These are phyloP conservation scores for Capricornis sumatraensis DNA, from an alignment of 2,113 vertebrate genomes.

Conservation along the genomic window DNA sequence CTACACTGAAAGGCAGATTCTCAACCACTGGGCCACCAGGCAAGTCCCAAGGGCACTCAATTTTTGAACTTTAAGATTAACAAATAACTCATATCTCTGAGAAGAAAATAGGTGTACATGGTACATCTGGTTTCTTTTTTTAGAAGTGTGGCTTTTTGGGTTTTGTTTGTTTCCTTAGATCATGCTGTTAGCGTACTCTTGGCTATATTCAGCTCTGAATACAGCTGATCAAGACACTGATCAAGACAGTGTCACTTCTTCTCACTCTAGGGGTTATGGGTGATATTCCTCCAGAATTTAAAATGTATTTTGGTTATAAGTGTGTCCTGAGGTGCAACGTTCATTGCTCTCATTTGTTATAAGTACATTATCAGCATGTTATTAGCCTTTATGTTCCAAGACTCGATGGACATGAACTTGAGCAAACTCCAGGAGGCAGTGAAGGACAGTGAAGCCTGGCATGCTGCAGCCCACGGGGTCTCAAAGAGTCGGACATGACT, in stretches of 20 bases:
- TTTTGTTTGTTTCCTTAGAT: not conserved
- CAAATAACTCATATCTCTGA: not conserved
- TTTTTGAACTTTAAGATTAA: not conserved
- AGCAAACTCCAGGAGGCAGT: not conserved
- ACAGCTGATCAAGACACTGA: not conserved
- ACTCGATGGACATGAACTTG: not conserved
- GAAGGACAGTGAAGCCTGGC: not conserved
- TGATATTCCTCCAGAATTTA: not conserved
- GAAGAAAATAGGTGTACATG: not conserved
- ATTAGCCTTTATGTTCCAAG: not conserved
- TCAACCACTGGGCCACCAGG: not conserved
- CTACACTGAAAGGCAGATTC: not conserved
- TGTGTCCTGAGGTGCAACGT: accelerated
- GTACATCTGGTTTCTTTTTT: not conserved
- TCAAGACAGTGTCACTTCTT: accelerated
- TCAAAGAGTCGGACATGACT: not conserved
- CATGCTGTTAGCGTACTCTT: not conserved
- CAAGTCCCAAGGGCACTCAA: not conserved
- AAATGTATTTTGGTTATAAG: not conserved
- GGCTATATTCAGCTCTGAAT: not conserved
- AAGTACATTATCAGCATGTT: not conserved
- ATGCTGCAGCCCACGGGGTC: not conserved
- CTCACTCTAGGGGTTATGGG: not conserved
- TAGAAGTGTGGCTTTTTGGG: not conserved
- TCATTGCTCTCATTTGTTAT: not conserved